phyloP scores from a whole-genome alignment of 1,140 invertebrate genomes.

The Mamestra configurata region DNA sequence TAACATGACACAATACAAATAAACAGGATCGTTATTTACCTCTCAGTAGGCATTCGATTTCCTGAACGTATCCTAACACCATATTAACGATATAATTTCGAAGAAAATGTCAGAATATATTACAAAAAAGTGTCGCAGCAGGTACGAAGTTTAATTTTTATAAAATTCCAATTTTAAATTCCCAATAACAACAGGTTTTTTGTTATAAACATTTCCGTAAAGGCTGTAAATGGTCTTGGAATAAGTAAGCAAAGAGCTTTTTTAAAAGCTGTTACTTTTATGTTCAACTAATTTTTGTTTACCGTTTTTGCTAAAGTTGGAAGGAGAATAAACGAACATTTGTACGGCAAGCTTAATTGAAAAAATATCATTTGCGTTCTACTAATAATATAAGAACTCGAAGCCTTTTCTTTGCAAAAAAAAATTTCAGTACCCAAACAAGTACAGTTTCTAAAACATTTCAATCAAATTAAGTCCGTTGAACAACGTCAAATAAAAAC shows the following conservation, averaged over 20 bases:
- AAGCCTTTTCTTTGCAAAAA: too few species aligned
- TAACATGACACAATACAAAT: conserved; percentile 15
- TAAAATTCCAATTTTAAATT: conserved; percentile 32
- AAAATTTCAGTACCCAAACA: too few species aligned
- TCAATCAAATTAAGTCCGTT: too few species aligned
- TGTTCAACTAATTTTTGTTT: conserved; percentile 16
- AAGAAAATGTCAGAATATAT: conserved; percentile 35
- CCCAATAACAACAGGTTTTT: conserved; percentile 11
- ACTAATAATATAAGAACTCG: too few species aligned
- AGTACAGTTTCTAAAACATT: too few species aligned
- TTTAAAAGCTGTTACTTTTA: conserved; percentile 21
- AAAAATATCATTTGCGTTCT: too few species aligned
- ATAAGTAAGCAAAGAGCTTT: conserved; percentile 30
- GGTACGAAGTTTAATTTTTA: not conserved
- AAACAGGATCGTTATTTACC: conserved; percentile 6
- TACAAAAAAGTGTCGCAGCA: not conserved
- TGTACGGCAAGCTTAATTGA: not conserved
- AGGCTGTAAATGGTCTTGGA: conserved; percentile 10
- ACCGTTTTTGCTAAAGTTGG: not conserved
- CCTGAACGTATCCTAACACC: conserved; percentile 4
- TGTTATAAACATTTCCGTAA: conserved; percentile 33
- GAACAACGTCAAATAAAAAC: too few species aligned
- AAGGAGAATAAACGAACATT: not conserved
- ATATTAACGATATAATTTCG: conserved; percentile 37
- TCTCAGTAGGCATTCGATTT: conserved; percentile 9